Conservation (phyloP, 2,888 invertebrate species). For the Drosophila longiperda region DNA sequence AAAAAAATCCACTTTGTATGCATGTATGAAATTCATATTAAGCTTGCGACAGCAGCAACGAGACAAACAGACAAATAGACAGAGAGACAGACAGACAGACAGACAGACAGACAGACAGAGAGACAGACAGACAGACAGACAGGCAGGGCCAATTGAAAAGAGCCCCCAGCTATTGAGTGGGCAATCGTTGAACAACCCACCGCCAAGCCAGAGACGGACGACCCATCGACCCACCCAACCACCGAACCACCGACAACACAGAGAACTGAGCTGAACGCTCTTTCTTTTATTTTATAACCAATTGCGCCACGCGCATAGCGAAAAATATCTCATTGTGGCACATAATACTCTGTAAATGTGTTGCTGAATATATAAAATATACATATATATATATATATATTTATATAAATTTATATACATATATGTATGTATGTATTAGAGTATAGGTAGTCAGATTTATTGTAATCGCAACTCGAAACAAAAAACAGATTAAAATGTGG, state of each 20-base stretch:
- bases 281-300: conserved; percentile 59
- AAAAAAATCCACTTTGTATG: conserved; percentile 73
- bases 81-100: conserved; percentile 15
- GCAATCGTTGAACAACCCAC: conserved; percentile 52
- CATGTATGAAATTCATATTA: conserved; percentile 77
- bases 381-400: background rate
- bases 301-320: conserved; percentile 63
- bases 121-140: conserved; percentile 12
- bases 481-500: background rate
- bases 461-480: background rate
- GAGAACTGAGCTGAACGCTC: conserved; percentile 39
- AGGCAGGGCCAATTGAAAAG: conserved; percentile 72
- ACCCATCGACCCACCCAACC: conserved; percentile 60
- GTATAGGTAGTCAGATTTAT: background rate
- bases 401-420: background rate
- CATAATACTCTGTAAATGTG: conserved; percentile 13
- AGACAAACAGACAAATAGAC: conserved; percentile 25
- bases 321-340: conserved; percentile 60
- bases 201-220: conserved; percentile 47
- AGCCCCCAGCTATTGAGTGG: conserved; percentile 73
- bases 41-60: conserved; percentile 55
- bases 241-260: conserved; percentile 19
- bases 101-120: conserved; percentile 13
- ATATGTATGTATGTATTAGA: background rate
- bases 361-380: too few species aligned